Percentiles rank a stretch among this genome's conserved stretches.
These are phyloP conservation scores for Hirtodrosophila alboralis DNA, from an alignment of 2,888 invertebrate genomes.

Conservation along the genomic window DNA sequence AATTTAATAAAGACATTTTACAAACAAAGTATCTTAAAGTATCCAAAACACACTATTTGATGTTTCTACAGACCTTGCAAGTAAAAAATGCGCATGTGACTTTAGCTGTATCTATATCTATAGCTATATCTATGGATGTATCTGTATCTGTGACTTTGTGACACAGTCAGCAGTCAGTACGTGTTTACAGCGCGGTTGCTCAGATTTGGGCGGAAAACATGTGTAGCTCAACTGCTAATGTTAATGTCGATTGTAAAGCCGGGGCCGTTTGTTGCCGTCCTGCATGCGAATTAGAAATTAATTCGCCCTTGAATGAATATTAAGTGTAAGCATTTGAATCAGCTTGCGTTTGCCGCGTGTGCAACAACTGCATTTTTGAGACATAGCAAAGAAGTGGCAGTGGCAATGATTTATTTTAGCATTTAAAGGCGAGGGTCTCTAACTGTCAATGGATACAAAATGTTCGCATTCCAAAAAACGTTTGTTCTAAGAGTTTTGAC, in stretches of 20 bases:
- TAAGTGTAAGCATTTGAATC: constrained; percentile 42
- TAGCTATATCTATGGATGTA: not conserved
- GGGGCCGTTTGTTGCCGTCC: constrained; percentile 61
- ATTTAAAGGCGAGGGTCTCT: not conserved
- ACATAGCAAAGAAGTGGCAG: constrained; percentile 23
- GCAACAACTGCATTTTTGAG: constrained; percentile 62
- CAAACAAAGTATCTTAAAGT: not conserved
- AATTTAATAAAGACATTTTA: too few relatives aligned
- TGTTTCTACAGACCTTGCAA: constrained; percentile 7
- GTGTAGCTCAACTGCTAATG: constrained; percentile 82
- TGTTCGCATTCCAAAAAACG: constrained; percentile 39
- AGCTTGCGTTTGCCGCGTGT: constrained; percentile 58
- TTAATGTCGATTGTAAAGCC: constrained; percentile 59
- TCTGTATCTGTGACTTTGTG: constrained; percentile 5
- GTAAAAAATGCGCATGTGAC: constrained; percentile 17
- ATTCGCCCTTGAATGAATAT: constrained; percentile 65
- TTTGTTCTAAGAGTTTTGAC: constrained; percentile 42
- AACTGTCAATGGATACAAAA: constrained; percentile 32
- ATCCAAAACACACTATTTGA: not conserved
- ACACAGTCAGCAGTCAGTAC: constrained; percentile 54
- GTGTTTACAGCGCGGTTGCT: constrained; percentile 73
- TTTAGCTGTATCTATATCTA: not conserved
- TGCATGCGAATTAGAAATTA: constrained; percentile 82
- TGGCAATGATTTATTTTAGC: constrained; percentile 35
- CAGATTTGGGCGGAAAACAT: constrained; percentile 82